Evolutionary conservation across 2,797 vertebrate genomes (phyloP).

Genomic region (Odontamblyopus lacepedii): DNA sequence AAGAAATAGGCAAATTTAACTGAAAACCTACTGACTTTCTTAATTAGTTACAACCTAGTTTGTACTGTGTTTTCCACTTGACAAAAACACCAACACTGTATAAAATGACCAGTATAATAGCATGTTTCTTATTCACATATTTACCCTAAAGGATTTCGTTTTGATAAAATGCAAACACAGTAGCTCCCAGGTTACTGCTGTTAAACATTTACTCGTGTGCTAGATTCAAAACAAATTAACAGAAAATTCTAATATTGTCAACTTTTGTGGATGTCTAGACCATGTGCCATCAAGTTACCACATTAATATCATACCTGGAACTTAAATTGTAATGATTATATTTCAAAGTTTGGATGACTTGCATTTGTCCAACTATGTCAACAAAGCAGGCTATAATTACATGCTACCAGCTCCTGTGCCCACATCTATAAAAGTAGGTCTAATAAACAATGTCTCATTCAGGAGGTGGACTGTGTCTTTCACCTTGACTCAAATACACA

Average conservation of each 20-base stretch:
- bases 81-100: neutral
- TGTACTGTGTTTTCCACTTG: neutral
- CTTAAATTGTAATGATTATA: neutral
- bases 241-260: neutral
- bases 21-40: neutral
- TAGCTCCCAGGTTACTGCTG: neutral
- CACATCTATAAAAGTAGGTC: constrained; percentile 21
- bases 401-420: constrained; percentile 24
- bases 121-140: neutral
- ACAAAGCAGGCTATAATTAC: constrained; percentile 62
- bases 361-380: constrained; percentile 58
- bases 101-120: neutral
- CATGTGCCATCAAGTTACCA: neutral
- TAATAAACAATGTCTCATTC: constrained; percentile 39
- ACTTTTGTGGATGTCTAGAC: too few relatives aligned
- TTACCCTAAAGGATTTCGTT: neutral
- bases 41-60: neutral
- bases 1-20: neutral
- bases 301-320: neutral
- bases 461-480: constrained; percentile 5
- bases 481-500: constrained; percentile 1
- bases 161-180: neutral
- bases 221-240: neutral
- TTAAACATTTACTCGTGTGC: neutral
- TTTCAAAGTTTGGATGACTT: constrained; percentile 56